Evolutionary conservation across 2,113 vertebrate species (phyloP).

Genomic region (Pygoscelis adeliae): DNA sequence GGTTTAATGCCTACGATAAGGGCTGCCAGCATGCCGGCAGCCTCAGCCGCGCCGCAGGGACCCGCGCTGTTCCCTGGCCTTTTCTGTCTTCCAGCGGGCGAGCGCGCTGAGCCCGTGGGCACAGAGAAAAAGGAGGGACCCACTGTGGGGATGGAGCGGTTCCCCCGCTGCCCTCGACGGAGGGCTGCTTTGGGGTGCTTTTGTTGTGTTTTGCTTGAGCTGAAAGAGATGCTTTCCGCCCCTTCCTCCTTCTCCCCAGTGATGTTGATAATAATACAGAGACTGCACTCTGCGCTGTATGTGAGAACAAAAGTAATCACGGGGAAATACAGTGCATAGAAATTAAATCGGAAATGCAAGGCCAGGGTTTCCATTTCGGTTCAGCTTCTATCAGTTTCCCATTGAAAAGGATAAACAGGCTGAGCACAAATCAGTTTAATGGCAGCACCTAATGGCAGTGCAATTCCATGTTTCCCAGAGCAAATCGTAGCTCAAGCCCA

Average conservation of each 20-base stretch:
- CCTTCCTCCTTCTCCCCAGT: neutral
- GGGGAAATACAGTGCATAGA: neutral
- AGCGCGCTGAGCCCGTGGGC: accelerated
- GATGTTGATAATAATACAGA: neutral
- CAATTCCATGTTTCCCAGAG: neutral
- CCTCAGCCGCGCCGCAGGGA: accelerated
- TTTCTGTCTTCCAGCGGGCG: neutral
- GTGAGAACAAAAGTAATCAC: conserved; percentile 54
- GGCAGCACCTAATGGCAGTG: conserved; percentile 26
- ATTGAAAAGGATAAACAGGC: conserved; percentile 25
- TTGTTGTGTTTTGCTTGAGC: neutral
- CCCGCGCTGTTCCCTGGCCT: neutral
- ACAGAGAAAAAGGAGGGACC: neutral
- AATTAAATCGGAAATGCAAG: conserved; percentile 7
- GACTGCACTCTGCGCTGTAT: neutral
- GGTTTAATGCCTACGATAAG: neutral
- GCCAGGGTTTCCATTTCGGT: conserved; percentile 25
- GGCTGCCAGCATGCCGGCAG: neutral
- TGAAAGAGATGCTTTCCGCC: neutral
- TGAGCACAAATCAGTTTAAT: conserved; percentile 48
- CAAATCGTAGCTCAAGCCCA: neutral
- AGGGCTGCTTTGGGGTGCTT: neutral
- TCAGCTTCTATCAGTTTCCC: neutral
- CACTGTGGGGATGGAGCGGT: accelerated
- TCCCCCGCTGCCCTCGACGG: neutral